A percentile compares a stretch with the other conserved stretches of the same genome.
Conservation (phyloP, 2,113 vertebrate species). For the Paramisgurnus dabryanus region DNA sequence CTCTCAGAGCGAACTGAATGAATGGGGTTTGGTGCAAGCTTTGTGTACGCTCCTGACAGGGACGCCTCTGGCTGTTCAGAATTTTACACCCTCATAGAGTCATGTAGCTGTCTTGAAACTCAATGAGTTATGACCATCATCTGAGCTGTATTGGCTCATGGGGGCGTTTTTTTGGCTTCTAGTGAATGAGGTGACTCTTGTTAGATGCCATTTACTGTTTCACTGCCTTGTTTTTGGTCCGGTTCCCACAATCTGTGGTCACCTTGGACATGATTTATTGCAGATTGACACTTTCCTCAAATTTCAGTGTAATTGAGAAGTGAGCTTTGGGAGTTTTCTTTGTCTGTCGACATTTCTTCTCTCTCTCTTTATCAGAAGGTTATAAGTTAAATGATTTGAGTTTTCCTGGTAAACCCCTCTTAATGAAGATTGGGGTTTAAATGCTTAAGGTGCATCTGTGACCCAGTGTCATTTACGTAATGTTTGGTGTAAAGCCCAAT, state of each 20-base stretch:
- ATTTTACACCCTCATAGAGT: slow-evolving; percentile 27
- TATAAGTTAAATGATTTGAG: no score
- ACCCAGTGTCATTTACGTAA: no score
- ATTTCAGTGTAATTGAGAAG: background rate
- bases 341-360: background rate
- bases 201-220: no score
- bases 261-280: background rate
- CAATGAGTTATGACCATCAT: background rate
- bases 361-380: no score
- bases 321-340: background rate
- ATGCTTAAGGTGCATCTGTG: no score
- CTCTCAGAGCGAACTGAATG: slow-evolving; percentile 1
- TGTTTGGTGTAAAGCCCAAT: no score
- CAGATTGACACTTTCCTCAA: background rate
- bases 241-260: background rate
- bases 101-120: background rate
- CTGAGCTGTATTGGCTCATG: background rate
- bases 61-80: background rate
- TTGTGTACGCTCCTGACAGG: background rate
- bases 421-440: no score
- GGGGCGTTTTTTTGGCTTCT: background rate
- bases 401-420: no score
- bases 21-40: background rate
- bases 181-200: background rate
- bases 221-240: no score